These are phyloP conservation scores for Limnephilus marmoratus DNA, from an alignment of 2,888 invertebrate genomes.

Conservation along the genomic window DNA sequence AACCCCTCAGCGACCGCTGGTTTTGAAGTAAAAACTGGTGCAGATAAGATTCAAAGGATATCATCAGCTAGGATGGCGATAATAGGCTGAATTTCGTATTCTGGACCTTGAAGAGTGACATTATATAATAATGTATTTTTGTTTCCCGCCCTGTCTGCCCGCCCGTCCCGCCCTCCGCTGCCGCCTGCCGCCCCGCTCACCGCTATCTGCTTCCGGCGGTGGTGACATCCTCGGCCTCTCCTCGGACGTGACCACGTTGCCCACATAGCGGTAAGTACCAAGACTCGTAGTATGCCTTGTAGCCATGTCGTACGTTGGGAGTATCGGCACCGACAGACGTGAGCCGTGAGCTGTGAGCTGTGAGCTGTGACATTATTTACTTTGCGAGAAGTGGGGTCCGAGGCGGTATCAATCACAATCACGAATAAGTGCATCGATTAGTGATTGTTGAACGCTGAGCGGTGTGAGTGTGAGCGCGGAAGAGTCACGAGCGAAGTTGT, in stretches of 20 bases:
- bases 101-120: conserved; percentile 11
- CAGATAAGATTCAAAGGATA: not conserved
- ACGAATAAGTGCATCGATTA: not conserved
- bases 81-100: not conserved
- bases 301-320: conserved; percentile 7
- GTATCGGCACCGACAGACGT: conserved; percentile 25
- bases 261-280: conserved; percentile 65
- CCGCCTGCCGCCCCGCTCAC: conserved; percentile 27
- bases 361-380: conserved; percentile 48
- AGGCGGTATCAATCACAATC: not conserved
- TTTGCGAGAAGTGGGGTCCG: conserved; percentile 31
- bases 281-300: not conserved
- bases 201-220: conserved; percentile 63
- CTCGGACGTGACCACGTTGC: conserved; percentile 50
- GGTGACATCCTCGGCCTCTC: conserved; percentile 57
- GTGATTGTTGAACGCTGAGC: not conserved
- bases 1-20: not conserved
- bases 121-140: conserved; percentile 53
- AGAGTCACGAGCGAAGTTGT: not conserved
- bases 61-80: not conserved
- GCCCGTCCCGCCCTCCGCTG: conserved; percentile 42
- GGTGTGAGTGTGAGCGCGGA: conserved; percentile 11
- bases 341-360: not conserved
- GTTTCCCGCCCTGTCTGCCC: conserved; percentile 47
- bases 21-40: not conserved